A percentile compares a stretch with the other conserved stretches of the same genome.
These are phyloP conservation scores for Scaptomyza caliginosa DNA, from an alignment of 2,888 invertebrate species.

Conservation along the genomic window DNA sequence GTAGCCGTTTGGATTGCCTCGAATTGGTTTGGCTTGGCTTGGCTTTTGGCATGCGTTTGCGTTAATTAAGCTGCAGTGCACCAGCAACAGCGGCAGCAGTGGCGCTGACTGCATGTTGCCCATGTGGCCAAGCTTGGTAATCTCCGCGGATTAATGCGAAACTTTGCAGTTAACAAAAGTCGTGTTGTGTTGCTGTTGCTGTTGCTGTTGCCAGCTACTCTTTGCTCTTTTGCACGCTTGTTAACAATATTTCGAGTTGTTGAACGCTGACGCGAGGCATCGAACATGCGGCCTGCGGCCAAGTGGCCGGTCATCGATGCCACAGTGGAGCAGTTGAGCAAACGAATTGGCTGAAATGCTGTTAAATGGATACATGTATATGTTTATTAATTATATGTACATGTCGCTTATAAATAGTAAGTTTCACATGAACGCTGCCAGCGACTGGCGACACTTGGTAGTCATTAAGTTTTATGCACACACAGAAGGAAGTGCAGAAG, in stretches of 20 bases:
- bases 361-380: slow-evolving; percentile 4
- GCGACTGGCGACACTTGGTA: background rate
- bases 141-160: slow-evolving; percentile 76
- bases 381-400: background rate
- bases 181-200: slow-evolving; percentile 51
- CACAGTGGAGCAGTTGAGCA: slow-evolving; percentile 36
- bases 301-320: slow-evolving; percentile 38
- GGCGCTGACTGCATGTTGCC: slow-evolving; percentile 53
- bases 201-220: slow-evolving; percentile 19
- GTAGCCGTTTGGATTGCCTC: slow-evolving; percentile 21
- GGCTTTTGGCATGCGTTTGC: slow-evolving; percentile 64
- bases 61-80: slow-evolving; percentile 73
- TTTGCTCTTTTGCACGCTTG: slow-evolving; percentile 70
- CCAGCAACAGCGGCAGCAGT: slow-evolving; percentile 1
- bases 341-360: slow-evolving; percentile 5
- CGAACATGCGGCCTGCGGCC: slow-evolving; percentile 70
- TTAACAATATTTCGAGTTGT: slow-evolving; percentile 74
- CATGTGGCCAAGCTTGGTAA: slow-evolving; percentile 65
- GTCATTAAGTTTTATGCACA: background rate
- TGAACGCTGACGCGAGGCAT: slow-evolving; percentile 30
- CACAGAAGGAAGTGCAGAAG: background rate
- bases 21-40: slow-evolving; percentile 45
- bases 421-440: background rate
- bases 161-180: slow-evolving; percentile 66
- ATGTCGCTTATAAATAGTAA: slow-evolving; percentile 7